Evolutionary conservation across 2,888 invertebrate species (phyloP).

Genomic region (Apotomis turbidana): DNA sequence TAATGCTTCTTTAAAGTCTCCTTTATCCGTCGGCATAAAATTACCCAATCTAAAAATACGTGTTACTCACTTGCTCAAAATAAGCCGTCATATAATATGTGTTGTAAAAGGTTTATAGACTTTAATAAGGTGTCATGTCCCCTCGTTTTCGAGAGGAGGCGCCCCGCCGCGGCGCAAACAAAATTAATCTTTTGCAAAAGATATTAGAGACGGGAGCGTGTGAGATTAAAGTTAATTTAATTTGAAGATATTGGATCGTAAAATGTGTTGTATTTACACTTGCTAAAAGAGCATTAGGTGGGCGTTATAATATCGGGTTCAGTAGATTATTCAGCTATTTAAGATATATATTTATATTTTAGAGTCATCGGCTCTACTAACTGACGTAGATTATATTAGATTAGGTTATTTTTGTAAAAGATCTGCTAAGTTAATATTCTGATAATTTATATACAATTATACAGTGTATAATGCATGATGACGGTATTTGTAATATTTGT

Average conservation of each 20-base stretch:
- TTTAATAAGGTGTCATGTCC: slow-evolving; percentile 23
- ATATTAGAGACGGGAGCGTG: slow-evolving; percentile 19
- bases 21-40: too few species aligned
- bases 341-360: too few species aligned
- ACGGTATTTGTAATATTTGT: too few species aligned
- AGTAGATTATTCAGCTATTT: background rate
- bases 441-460: too few species aligned
- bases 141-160: slow-evolving; percentile 4
- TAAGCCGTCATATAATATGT: background rate
- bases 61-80: background rate
- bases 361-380: too few species aligned
- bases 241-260: slow-evolving; percentile 20
- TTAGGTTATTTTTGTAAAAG: too few species aligned
- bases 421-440: too few species aligned
- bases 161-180: slow-evolving; percentile 27
- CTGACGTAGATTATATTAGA: too few species aligned
- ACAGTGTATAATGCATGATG: too few species aligned
- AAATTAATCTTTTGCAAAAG: slow-evolving; percentile 26
- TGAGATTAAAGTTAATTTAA: slow-evolving; percentile 26
- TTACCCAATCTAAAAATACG: too few species aligned
- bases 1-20: too few species aligned
- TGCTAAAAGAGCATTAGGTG: background rate
- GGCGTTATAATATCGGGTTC: background rate
- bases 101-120: slow-evolving; percentile 20
- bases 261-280: background rate